A percentile compares a stretch with the other conserved stretches of the same genome.
Conservation (phyloP, 2,113 vertebrate genomes). For the Procapra przewalskii region DNA sequence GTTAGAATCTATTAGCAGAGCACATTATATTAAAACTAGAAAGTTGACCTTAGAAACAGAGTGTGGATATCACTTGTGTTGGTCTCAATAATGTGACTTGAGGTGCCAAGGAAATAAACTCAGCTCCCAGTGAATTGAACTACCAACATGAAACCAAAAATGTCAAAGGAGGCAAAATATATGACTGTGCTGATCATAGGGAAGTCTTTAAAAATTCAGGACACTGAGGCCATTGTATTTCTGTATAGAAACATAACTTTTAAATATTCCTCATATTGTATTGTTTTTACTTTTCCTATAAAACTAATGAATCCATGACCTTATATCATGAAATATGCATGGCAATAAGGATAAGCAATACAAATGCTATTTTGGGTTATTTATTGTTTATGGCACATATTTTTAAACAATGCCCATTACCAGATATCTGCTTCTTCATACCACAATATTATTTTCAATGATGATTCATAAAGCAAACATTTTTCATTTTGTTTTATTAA, state of each 20-base stretch:
- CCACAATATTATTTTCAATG: slow-evolving; percentile 28
- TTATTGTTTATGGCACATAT: slow-evolving; percentile 30
- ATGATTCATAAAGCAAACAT: slow-evolving; percentile 38
- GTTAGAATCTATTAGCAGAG: neutral
- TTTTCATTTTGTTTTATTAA: slow-evolving; percentile 48
- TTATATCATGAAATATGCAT: slow-evolving; percentile 19
- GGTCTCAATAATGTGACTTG: neutral
- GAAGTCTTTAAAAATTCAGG: slow-evolving; percentile 32
- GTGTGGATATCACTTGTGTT: neutral
- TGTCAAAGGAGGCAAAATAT: slow-evolving; percentile 31
- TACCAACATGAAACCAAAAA: slow-evolving; percentile 14
- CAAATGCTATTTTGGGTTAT: slow-evolving; percentile 34
- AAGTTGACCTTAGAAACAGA: neutral
- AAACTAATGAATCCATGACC: slow-evolving; percentile 31
- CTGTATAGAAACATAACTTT: slow-evolving; percentile 12
- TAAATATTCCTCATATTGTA: slow-evolving; percentile 30
- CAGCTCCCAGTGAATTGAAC: slow-evolving; percentile 21
- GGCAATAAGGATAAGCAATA: neutral
- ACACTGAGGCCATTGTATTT: neutral
- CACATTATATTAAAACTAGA: neutral
- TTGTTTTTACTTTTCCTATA: slow-evolving; percentile 45
- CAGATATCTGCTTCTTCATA: slow-evolving; percentile 11
- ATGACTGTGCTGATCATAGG: neutral
- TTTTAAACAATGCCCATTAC: slow-evolving; percentile 31
- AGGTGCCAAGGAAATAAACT: slow-evolving; percentile 33